Percentiles rank a stretch among this genome's conserved stretches.
phyloP scores from a whole-genome alignment of 2,888 invertebrate species.

The Cephalotes varians region DNA sequence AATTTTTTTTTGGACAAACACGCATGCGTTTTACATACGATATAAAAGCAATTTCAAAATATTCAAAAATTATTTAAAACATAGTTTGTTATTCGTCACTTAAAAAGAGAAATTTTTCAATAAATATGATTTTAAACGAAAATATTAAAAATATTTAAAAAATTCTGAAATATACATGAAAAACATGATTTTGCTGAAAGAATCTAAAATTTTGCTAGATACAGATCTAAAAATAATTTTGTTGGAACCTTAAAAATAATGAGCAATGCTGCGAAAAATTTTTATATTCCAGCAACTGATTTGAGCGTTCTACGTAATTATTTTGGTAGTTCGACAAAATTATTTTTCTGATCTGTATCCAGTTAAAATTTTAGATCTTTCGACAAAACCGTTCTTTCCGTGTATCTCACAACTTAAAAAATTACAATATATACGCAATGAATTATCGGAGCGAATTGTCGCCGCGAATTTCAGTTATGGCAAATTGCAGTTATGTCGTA shows the following conservation, averaged over 20 bases:
- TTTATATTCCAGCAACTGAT: too few relatives aligned
- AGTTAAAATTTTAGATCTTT: too few relatives aligned
- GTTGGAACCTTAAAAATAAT: too few relatives aligned
- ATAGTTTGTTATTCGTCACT: not conserved
- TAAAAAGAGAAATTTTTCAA: not conserved
- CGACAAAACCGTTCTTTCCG: too few relatives aligned
- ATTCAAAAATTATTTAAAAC: not conserved
- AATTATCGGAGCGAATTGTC: not conserved
- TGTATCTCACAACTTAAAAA: not conserved
- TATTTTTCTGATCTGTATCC: too few relatives aligned
- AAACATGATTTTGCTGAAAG: too few relatives aligned
- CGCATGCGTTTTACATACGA: not conserved
- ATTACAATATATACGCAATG: not conserved
- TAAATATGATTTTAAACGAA: not conserved
- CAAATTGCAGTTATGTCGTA: conserved; percentile 30
- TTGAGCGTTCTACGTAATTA: too few relatives aligned
- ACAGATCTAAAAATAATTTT: too few relatives aligned
- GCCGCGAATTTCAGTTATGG: conserved; percentile 20
- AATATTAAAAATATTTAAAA: not conserved
- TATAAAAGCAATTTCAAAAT: not conserved
- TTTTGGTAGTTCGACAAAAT: too few relatives aligned
- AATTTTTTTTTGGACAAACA: not conserved
- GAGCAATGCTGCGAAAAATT: too few relatives aligned
- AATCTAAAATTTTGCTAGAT: too few relatives aligned
- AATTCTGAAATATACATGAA: not conserved